phyloP scores from a whole-genome alignment of 1,140 invertebrate genomes.

The Pararge aegeria region DNA sequence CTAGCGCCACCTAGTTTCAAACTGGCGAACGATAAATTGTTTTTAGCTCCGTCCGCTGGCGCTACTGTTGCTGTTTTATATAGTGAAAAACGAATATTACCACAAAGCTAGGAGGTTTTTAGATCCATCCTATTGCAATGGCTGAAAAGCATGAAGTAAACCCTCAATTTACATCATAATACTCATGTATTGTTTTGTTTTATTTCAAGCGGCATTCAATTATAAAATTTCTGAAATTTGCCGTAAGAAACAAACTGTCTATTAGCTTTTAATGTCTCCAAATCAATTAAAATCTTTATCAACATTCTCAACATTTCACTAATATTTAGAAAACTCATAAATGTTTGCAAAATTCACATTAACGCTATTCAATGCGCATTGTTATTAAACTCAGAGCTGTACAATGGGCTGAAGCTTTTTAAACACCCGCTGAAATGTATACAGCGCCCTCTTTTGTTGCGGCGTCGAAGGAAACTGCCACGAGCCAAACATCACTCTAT shows the following conservation, averaged over 20 bases:
- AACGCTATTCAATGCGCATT: constrained; percentile 33
- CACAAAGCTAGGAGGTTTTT: too few relatives aligned
- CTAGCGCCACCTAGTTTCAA: constrained; percentile 37
- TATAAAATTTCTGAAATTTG: too few relatives aligned
- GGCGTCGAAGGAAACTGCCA: constrained; percentile 48
- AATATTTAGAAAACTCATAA: constrained; percentile 28
- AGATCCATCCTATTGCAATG: neutral
- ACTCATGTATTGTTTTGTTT: too few relatives aligned
- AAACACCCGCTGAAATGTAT: constrained; percentile 34
- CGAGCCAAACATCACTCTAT: constrained; percentile 62
- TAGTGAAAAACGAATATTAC: too few relatives aligned
- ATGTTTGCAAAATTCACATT: constrained; percentile 31
- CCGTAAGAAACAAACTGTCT: too few relatives aligned
- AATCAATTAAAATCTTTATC: too few relatives aligned
- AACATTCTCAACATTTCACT: neutral
- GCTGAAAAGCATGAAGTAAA: too few relatives aligned
- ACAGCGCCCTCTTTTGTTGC: constrained; percentile 59
- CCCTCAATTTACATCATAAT: too few relatives aligned
- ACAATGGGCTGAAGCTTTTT: constrained; percentile 31
- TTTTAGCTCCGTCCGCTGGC: constrained; percentile 26
- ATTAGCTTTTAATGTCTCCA: too few relatives aligned
- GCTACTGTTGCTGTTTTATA: constrained; percentile 28
- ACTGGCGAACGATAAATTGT: constrained; percentile 32
- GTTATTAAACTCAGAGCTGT: constrained; percentile 29
- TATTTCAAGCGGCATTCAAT: too few relatives aligned